Percentiles rank a stretch among this genome's conserved stretches.
These are phyloP conservation scores for Scophthalmus maximus DNA, from an alignment of 2,113 vertebrate genomes.

Conservation along the genomic window DNA sequence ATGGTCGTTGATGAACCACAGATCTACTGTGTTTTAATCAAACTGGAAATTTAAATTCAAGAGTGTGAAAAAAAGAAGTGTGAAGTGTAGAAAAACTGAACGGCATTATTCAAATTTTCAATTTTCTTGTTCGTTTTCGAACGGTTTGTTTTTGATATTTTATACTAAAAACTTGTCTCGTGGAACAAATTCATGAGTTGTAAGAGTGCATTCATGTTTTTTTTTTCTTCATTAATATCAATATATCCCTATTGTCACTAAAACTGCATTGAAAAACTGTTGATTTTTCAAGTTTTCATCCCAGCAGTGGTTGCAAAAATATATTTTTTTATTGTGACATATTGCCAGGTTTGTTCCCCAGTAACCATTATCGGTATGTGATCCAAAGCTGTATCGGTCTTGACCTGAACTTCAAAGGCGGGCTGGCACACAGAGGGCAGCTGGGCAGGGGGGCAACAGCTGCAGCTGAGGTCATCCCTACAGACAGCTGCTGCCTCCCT, in stretches of 20 bases:
- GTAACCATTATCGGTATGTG: constrained; percentile 58
- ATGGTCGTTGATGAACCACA: not conserved
- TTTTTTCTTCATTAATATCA: no score
- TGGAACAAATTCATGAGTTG: no score
- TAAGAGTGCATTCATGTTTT: no score
- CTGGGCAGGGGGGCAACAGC: constrained; percentile 64
- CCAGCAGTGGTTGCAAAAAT: not conserved
- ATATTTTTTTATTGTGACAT: not conserved
- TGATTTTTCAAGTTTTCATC: not conserved
- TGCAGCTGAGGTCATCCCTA: constrained; percentile 78
- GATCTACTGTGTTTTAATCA: not conserved
- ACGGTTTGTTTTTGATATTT: no score
- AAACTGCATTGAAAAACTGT: no score
- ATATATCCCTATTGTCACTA: not conserved
- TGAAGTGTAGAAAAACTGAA: not conserved
- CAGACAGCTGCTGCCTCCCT: constrained; percentile 71
- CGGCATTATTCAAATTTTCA: not conserved
- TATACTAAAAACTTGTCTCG: no score
- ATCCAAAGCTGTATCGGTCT: constrained; percentile 62
- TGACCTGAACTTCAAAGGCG: constrained; percentile 76
- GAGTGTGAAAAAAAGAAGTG: not conserved
- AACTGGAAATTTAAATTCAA: not conserved
- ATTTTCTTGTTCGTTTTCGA: no score
- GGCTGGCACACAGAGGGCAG: constrained; percentile 61
- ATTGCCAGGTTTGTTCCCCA: constrained; percentile 18